A percentile compares a stretch with the other conserved stretches of the same genome.
Conservation (phyloP, 2,797 vertebrate species). For the Zenarchopterus dispar region DNA sequence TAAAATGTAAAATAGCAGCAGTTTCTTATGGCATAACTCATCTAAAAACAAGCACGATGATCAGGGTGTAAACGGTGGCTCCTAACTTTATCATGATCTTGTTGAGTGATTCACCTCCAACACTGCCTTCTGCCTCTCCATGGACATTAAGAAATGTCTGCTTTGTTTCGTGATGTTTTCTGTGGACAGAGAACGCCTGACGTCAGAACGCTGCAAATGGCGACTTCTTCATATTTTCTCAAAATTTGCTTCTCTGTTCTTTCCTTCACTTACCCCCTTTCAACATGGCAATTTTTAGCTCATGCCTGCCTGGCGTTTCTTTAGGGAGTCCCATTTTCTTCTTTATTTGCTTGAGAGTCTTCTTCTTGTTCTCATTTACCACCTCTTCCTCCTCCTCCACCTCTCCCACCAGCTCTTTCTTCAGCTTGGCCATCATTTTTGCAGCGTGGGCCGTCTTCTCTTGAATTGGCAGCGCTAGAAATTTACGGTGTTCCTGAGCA, state of each 20-base stretch:
- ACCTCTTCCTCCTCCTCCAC: conserved; percentile 48
- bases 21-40: no score
- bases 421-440: conserved; percentile 72
- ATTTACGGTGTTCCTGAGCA: conserved; percentile 82
- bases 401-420: conserved; percentile 72
- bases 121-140: conserved; percentile 88
- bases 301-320: conserved; percentile 28
- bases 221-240: not conserved
- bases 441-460: conserved; percentile 81
- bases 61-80: no score
- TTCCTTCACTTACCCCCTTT: conserved; percentile 73
- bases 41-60: no score
- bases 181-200: conserved; percentile 51
- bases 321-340: conserved; percentile 14
- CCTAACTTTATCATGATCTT: not conserved
- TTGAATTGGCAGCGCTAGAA: conserved; percentile 79
- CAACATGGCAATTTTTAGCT: conserved; percentile 77
- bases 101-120: conserved; percentile 86
- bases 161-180: conserved; percentile 82
- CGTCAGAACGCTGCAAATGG: not conserved
- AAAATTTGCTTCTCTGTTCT: not conserved
- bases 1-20: no score
- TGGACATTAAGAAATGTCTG: conserved; percentile 79
- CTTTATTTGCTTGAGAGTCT: conserved; percentile 22
- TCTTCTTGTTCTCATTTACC: conserved; percentile 23